phyloP scores from a whole-genome alignment of 1,140 invertebrate species.

The Hycleus phaleratus region DNA sequence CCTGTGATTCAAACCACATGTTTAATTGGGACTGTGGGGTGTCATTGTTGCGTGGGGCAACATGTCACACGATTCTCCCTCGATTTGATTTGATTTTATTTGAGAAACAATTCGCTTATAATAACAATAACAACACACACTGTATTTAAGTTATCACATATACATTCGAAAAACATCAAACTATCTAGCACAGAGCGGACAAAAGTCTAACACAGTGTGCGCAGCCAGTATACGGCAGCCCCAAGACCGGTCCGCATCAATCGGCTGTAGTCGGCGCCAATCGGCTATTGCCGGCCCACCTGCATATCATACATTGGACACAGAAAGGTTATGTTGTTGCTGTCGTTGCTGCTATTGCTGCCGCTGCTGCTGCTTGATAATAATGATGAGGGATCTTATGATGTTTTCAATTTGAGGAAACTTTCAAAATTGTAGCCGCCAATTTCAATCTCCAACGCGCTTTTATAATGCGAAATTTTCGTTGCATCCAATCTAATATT shows the following conservation, averaged over 20 bases:
- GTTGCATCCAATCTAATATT: too few species aligned
- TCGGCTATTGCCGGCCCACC: constrained; percentile 37
- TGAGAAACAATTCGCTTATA: not conserved
- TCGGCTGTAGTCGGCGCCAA: not conserved
- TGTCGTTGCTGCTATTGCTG: not conserved
- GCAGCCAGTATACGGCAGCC: constrained; percentile 19
- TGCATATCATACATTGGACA: constrained; percentile 34
- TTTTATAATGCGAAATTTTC: too few species aligned
- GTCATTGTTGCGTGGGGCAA: constrained; percentile 39
- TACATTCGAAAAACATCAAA: constrained; percentile 7
- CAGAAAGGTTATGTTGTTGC: constrained; percentile 37
- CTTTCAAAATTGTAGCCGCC: too few species aligned
- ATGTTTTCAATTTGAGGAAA: too few species aligned
- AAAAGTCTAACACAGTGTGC: constrained; percentile 30
- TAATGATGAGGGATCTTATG: too few species aligned
- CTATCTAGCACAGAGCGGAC: constrained; percentile 29
- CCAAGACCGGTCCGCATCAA: constrained; percentile 37
- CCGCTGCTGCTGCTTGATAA: constrained; percentile 2
- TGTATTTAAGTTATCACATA: not conserved
- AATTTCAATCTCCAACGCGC: too few species aligned
- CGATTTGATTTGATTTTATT: not conserved
- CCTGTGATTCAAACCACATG: constrained; percentile 43
- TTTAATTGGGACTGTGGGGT: constrained; percentile 35
- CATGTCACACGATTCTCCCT: constrained; percentile 30
- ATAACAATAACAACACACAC: not conserved